phyloP scores from a whole-genome alignment of 2,888 invertebrate species.

The Drosophila phalerata region DNA sequence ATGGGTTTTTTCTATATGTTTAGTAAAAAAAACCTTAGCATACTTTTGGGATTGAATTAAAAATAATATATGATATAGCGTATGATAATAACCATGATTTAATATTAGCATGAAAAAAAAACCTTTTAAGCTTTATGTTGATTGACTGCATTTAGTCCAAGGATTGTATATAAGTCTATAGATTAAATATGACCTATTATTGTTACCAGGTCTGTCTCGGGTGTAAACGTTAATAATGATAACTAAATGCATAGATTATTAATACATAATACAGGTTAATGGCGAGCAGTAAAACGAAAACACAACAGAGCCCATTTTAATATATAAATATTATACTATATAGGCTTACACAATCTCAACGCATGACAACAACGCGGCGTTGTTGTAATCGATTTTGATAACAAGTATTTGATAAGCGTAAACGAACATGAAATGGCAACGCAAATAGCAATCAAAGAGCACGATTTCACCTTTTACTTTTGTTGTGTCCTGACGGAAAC shows the following conservation, averaged over 20 bases:
- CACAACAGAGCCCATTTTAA: background rate
- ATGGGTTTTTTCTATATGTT: background rate
- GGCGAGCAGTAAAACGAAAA: conserved; percentile 8
- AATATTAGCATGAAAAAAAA: conserved; percentile 15
- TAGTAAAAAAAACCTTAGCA: conserved; percentile 13
- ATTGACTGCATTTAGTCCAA: conserved; percentile 4
- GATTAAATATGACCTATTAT: conserved; percentile 30
- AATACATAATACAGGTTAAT: conserved; percentile 33
- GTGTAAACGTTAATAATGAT: background rate
- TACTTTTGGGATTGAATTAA: conserved; percentile 40
- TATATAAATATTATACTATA: conserved; percentile 6
- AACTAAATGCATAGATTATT: conserved; percentile 20
- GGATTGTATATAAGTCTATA: conserved; percentile 19
- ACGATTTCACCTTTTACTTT: conserved; percentile 22
- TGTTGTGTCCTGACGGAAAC: conserved; percentile 29
- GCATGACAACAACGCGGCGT: conserved; percentile 54
- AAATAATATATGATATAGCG: conserved; percentile 17
- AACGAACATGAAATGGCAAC: conserved; percentile 69
- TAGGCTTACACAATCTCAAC: conserved; percentile 55
- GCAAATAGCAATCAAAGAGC: conserved; percentile 55
- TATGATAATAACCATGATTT: conserved; percentile 19
- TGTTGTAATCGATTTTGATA: conserved; percentile 77
- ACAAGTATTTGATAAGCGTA: conserved; percentile 80
- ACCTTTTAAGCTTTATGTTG: conserved; percentile 21
- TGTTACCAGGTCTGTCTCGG: conserved; percentile 6